phyloP scores from a whole-genome alignment of 2,113 vertebrate species.

The Siniperca chuatsi region DNA sequence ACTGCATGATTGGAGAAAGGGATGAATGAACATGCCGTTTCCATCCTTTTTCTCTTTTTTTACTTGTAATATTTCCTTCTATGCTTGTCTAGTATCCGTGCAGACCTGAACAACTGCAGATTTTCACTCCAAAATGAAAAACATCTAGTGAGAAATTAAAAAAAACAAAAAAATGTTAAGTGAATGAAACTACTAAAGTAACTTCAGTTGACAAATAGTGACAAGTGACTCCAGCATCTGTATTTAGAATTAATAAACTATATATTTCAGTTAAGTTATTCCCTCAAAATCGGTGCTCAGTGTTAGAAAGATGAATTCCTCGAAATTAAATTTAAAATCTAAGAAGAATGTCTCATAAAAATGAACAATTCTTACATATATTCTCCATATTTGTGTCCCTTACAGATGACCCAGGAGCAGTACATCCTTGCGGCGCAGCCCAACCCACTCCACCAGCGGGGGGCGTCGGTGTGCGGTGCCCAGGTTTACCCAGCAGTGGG shows the following conservation, averaged over 20 bases:
- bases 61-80: background rate
- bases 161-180: background rate
- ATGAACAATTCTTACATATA: background rate
- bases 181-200: background rate
- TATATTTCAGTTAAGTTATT: background rate
- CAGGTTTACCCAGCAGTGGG: slow-evolving; percentile 93
- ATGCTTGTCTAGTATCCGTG: background rate
- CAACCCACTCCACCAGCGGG: slow-evolving; percentile 90
- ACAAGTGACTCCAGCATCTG: background rate
- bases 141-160: background rate
- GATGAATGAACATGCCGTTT: background rate
- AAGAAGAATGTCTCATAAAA: background rate
- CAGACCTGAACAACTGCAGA: background rate
- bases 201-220: background rate
- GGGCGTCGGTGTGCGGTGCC: slow-evolving; percentile 82
- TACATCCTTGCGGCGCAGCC: slow-evolving; percentile 96
- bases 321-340: background rate
- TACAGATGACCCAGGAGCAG: slow-evolving; percentile 98
- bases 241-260: background rate
- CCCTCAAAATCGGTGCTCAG: background rate
- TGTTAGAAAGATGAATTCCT: background rate
- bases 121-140: background rate
- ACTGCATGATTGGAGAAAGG: background rate
- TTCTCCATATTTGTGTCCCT: slow-evolving; percentile 19
- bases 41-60: background rate